These are phyloP conservation scores for Thymelicus lineola DNA, from an alignment of 2,888 invertebrate genomes.

Conservation along the genomic window DNA sequence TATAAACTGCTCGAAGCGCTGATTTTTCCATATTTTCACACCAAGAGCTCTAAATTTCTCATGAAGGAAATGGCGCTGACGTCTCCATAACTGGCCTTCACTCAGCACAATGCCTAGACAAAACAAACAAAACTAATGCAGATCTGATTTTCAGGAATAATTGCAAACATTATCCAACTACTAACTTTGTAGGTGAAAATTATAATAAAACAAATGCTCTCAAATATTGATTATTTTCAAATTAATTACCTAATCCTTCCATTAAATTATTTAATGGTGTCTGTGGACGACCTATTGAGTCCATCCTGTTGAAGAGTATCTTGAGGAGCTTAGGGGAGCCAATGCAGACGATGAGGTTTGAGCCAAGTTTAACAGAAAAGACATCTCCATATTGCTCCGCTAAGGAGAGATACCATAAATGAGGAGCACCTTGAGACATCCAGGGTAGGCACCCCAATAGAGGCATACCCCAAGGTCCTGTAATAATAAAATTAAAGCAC, in stretches of 20 bases:
- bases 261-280: conserved; percentile 92
- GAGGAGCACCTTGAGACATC: conserved; percentile 89
- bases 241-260: conserved; percentile 91
- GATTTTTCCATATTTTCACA: conserved; percentile 89
- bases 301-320: conserved; percentile 90
- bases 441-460: conserved; percentile 91
- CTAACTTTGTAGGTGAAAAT: too few relatives aligned
- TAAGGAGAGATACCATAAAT: conserved; percentile 89
- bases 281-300: conserved; percentile 92
- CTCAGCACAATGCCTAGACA: conserved; percentile 63
- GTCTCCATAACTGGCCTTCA: conserved; percentile 93
- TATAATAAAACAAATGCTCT: too few relatives aligned
- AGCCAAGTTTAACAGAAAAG: conserved; percentile 90
- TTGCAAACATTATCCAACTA: too few relatives aligned
- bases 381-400: conserved; percentile 91
- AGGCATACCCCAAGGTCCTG: conserved; percentile 93
- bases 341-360: conserved; percentile 90
- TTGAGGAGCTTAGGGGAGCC: conserved; percentile 91
- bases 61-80: conserved; percentile 92
- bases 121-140: too few relatives aligned
- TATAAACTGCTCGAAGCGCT: conserved; percentile 90
- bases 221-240: background rate
- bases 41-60: conserved; percentile 91
- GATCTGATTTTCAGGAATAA: too few relatives aligned
- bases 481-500: conserved; percentile 51